Conservation (phyloP, 2,113 vertebrate species). For the Zosterops hypoxanthus region DNA sequence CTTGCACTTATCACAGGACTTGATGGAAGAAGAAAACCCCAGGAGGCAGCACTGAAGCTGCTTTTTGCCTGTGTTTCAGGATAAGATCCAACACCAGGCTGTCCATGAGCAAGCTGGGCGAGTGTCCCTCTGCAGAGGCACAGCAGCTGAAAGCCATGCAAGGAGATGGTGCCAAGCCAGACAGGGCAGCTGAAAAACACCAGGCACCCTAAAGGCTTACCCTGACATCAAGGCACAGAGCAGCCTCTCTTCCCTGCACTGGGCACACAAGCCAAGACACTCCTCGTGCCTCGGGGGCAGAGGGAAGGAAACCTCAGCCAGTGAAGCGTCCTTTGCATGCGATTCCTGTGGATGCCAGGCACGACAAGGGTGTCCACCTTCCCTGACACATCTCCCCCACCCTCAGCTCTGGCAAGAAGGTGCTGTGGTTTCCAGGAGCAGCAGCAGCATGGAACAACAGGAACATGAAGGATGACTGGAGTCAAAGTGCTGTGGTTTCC, state of each 20-base stretch:
- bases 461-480: not conserved
- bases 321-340: fast-evolving
- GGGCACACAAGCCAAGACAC: not conserved
- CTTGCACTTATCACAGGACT: not conserved
- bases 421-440: not conserved
- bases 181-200: not conserved
- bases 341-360: not conserved
- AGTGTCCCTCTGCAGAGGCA: not conserved
- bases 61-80: not conserved
- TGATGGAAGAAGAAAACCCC: not conserved
- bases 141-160: not conserved
- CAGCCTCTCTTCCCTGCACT: not conserved
- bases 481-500: not conserved
- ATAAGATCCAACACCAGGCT: not conserved
- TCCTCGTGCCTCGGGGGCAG: not conserved
- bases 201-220: not conserved
- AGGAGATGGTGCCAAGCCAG: not conserved
- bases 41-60: not conserved
- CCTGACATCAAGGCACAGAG: not conserved
- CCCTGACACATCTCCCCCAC: not conserved
- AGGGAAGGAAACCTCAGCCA: not conserved
- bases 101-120: not conserved
- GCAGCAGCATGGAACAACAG: not conserved
- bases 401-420: not conserved
- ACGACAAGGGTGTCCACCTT: not conserved